Base-by-base conservation (phyloP, 35 echinoderm and acorn worm species). In the Strongylocentrotus purpuratus region DNA sequence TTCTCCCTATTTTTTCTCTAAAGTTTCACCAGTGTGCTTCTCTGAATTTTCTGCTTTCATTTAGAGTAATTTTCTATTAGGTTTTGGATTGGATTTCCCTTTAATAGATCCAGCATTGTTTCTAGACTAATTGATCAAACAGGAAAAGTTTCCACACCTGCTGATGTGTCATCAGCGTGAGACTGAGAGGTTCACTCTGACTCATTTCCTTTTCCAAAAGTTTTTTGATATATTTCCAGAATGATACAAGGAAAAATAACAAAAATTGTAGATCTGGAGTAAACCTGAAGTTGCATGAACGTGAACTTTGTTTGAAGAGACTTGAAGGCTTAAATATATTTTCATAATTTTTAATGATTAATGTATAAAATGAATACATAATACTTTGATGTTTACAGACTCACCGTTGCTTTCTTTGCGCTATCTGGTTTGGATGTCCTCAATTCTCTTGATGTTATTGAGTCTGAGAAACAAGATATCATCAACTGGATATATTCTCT, bases 401-500 rank as follows among this genome's bases (percentile, higher is more conserved):
- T 99, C 48, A 99, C 98, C 32, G 93, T 99, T 9, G 97, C 97
- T 45, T 99, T 99, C 95, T 99, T 99, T 97, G 98, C 96, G 6
- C 60, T 99, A n/a, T 99, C 98, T 96, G 97, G 95, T 17, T 45
- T 99, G 1, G 98, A 99, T 92, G 94, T 99, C 14, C 86, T 99
- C 31, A 91, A 96, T 95, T 70, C 97, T 17, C 95, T 99, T 20
- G 95, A 97, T 90, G 94, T 87, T 33, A 95, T 96, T 45, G 96
- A 94, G 35, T 55, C 58, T 33, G 96, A 97, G 59, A 96, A 88
- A 47, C 48, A 97, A 14, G 96, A 99, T 25, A 97, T 95, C 61
- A 97, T 97, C 45, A 94, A 99, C 92, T 99, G 98, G 98, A 97
- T 99, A 86, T 99, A 99, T 86, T 96, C 98, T 25, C 85, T 97